These are phyloP conservation scores for Ecliptopera silaceata DNA, from an alignment of 2,888 invertebrate genomes.

Conservation along the genomic window DNA sequence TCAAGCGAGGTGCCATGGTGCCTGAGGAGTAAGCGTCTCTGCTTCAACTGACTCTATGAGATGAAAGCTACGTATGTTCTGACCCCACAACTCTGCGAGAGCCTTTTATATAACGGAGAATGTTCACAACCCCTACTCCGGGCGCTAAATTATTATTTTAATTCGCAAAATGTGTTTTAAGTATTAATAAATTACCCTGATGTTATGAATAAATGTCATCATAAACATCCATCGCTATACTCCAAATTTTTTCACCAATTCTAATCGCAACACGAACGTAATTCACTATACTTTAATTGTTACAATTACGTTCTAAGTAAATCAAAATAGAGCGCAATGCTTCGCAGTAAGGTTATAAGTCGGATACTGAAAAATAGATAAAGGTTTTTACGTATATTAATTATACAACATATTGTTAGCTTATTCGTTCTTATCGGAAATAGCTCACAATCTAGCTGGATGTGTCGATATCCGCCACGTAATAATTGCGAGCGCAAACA, in stretches of 20 bases:
- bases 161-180: slow-evolving; percentile 47
- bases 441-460: slow-evolving; percentile 20
- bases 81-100: slow-evolving; percentile 45
- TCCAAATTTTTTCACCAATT: neutral
- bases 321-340: slow-evolving; percentile 14
- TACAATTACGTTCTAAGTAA: slow-evolving; percentile 11
- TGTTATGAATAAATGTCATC: neutral
- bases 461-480: slow-evolving; percentile 18
- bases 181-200: slow-evolving; percentile 37
- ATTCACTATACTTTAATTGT: slow-evolving; percentile 6
- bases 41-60: slow-evolving; percentile 46
- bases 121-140: slow-evolving; percentile 69
- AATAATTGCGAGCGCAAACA: slow-evolving; percentile 24
- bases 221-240: neutral
- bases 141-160: slow-evolving; percentile 41
- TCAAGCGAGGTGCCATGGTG: slow-evolving; percentile 69
- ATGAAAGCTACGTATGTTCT: slow-evolving; percentile 57
- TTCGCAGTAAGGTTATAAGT: neutral
- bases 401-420: too few species aligned
- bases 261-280: neutral
- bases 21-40: slow-evolving; percentile 51
- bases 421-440: slow-evolving; percentile 13
- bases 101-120: slow-evolving; percentile 77
- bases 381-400: too few species aligned
- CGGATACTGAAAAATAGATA: neutral